Evolutionary conservation across 2,797 vertebrate genomes (phyloP).

Genomic region (Ataeniobius toweri): DNA sequence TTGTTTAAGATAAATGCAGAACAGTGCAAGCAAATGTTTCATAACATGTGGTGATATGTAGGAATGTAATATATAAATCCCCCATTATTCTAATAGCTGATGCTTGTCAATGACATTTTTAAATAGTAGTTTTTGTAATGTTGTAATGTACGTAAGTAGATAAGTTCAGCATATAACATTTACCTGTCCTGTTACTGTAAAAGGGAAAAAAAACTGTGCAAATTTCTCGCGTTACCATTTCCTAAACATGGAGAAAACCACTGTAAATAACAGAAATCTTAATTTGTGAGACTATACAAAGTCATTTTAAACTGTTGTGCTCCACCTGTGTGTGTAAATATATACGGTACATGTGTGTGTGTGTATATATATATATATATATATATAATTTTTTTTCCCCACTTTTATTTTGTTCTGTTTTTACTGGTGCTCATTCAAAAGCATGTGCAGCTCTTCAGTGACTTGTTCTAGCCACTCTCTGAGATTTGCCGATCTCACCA

Average conservation of each 20-base stretch:
- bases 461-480: not conserved
- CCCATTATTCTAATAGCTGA: slow-evolving; percentile 41
- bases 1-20: slow-evolving; percentile 48
- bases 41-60: slow-evolving; percentile 28
- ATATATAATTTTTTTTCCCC: not conserved
- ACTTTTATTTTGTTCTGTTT: not conserved
- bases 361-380: too few species aligned
- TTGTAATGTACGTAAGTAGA: not conserved
- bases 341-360: too few species aligned
- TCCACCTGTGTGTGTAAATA: not conserved
- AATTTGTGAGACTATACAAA: slow-evolving; percentile 17
- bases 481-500: slow-evolving; percentile 8
- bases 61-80: slow-evolving; percentile 40
- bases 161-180: slow-evolving; percentile 15
- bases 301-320: slow-evolving; percentile 8
- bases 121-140: slow-evolving; percentile 31
- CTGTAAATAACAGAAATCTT: slow-evolving; percentile 24
- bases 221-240: not conserved
- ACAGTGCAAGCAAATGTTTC: slow-evolving; percentile 54
- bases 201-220: not conserved
- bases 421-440: slow-evolving; percentile 39
- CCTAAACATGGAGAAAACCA: slow-evolving; percentile 35
- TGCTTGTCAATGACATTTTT: slow-evolving; percentile 64
- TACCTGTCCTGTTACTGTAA: slow-evolving; percentile 8
- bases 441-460: slow-evolving; percentile 14